Evolutionary conservation across 2,888 invertebrate genomes (phyloP), one percentile per base, ranked within the genome.

Genomic region (Lysandra bellargus): DNA sequence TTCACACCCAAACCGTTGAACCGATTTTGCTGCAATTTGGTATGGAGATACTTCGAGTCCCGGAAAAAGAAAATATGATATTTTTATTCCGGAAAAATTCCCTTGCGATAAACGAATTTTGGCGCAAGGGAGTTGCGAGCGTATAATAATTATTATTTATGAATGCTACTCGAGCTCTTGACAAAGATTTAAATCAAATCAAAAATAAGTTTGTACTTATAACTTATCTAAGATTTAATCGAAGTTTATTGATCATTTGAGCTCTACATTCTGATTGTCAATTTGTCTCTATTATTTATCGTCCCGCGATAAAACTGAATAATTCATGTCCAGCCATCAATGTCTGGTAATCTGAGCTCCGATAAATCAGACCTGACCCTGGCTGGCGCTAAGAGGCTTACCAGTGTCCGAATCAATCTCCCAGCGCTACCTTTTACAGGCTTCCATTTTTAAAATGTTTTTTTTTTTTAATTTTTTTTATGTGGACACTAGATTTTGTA

Each of bases 251-350:
- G 69, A 69, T 33, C 69, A 69, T 69, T 69, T 4, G 5, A 69
- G 1, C 64, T 69, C 33, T 69, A 69, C 33, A 33, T 64, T 69
- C 30, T 88, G 88, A 90, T 90, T 82, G 84, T 83, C 82, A 84
- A 84, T 86, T 86, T 84, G 82, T 82, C 80, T 81, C 81, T 79
- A 81, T 86, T 84, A 83, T 85, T 85, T 85, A 82, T 82, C 80
- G 81, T 81, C 80, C 80, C 81, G 77, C 81, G 83, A 85, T 85
- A 84, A 83, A 82, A 82, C 78, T 83, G 84, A 84, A 85, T 85
- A 81, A 84, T 84, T 83, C 83, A 84, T 83, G 81, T 82, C 79
- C 79, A 79, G 80, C 81, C 79, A 81, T 82, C 81, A 69, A 69
- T 80, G 78, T 80, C 79, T 78, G 69, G 78, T 83, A 83, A 82